Percentiles rank a stretch among this genome's conserved stretches.
Conservation (phyloP, 2,113 vertebrate genomes). For the Cinclus cinclus region DNA sequence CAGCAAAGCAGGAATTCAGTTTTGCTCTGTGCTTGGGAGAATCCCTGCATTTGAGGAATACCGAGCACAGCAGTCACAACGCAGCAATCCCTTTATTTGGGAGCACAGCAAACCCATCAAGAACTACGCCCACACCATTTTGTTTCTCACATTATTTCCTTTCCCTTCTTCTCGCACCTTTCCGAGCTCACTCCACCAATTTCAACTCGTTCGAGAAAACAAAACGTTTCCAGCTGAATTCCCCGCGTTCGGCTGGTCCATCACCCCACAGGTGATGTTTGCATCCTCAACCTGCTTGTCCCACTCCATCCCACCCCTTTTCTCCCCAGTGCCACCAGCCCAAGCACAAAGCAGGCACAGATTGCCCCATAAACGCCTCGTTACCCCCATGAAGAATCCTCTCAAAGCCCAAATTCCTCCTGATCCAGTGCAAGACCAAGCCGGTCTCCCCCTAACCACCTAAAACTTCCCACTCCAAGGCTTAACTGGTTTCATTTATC, state of each 20-base stretch:
- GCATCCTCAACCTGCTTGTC: accelerated
- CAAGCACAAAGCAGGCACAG: background rate
- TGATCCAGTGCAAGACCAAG: accelerated
- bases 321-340: background rate
- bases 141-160: background rate
- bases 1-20: background rate
- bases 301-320: background rate
- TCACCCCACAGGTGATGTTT: accelerated
- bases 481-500: background rate
- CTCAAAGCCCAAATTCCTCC: background rate
- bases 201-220: background rate
- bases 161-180: background rate
- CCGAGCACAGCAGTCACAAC: background rate
- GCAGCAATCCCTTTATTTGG: background rate
- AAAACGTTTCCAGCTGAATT: background rate
- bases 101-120: background rate
- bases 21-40: background rate
- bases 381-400: accelerated
- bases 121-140: background rate
- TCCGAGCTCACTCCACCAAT: background rate
- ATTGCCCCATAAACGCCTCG: accelerated
- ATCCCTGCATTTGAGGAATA: background rate
- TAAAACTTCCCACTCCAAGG: background rate
- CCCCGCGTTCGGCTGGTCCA: accelerated
- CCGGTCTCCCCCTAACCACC: background rate